Evolutionary conservation across 2,113 vertebrate species (phyloP).

Genomic region (Pterophyllum scalare): DNA sequence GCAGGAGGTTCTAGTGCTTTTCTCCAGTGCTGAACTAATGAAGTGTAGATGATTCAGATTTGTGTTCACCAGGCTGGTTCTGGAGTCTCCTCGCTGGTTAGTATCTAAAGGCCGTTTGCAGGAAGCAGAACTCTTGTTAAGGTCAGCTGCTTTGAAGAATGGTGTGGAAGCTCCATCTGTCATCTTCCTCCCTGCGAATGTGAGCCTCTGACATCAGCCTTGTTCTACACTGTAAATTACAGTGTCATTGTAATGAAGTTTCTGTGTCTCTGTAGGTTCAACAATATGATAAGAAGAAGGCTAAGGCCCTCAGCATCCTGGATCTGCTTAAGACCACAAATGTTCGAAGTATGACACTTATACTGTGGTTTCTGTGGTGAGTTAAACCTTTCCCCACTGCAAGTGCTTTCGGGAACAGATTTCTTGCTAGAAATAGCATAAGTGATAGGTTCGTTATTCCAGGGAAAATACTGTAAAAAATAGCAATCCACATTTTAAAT

Average conservation of each 20-base stretch:
- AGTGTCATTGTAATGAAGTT: background rate
- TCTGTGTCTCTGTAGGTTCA: constrained; percentile 36
- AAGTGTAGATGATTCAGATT: background rate
- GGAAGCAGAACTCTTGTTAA: constrained; percentile 50
- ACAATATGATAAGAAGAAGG: background rate
- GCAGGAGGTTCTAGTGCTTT: too few relatives aligned
- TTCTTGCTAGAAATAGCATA: background rate
- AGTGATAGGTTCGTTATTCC: background rate
- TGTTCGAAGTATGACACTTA: constrained; percentile 34
- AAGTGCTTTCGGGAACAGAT: background rate
- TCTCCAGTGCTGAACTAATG: background rate
- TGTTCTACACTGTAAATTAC: background rate
- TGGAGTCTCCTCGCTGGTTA: constrained; percentile 71
- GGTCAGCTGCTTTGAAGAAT: constrained; percentile 54
- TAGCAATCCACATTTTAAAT: background rate
- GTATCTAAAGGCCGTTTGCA: constrained; percentile 35
- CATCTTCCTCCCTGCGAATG: constrained; percentile 37
- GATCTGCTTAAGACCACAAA: constrained; percentile 52
- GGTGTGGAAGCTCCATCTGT: constrained; percentile 43
- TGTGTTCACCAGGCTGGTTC: constrained; percentile 44
- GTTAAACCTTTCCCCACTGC: background rate
- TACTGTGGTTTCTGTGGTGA: constrained; percentile 65
- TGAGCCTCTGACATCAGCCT: background rate
- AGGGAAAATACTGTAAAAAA: background rate
- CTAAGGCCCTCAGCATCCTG: constrained; percentile 10